A percentile compares a stretch with the other conserved stretches of the same genome.
Conservation (phyloP, 1,140 invertebrate species). For the Hirudo medicinalis region DNA sequence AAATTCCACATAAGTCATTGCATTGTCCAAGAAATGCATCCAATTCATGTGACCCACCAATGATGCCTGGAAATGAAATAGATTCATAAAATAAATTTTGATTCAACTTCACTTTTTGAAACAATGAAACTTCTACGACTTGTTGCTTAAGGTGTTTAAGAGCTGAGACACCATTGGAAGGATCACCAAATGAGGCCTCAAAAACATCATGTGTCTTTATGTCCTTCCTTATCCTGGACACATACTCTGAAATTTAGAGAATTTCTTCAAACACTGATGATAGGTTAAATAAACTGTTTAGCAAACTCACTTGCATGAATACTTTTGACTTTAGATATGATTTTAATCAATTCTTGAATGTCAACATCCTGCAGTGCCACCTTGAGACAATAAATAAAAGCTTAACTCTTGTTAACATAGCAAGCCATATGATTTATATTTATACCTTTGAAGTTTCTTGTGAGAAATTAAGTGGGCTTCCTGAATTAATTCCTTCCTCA, state of each 20-base stretch:
- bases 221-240: neutral
- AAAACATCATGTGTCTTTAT: conserved; percentile 29
- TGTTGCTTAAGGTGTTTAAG: conserved; percentile 32
- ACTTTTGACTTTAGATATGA: neutral
- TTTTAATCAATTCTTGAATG: neutral
- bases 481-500: conserved; percentile 13
- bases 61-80: conserved; percentile 30
- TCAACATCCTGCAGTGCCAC: neutral
- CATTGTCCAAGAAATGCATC: conserved; percentile 26
- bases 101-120: neutral
- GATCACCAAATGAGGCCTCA: conserved; percentile 48
- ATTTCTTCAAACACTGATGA: neutral
- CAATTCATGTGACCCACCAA: conserved; percentile 32
- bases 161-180: conserved; percentile 45
- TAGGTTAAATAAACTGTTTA: neutral
- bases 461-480: neutral
- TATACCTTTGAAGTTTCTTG: neutral
- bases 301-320: neutral
- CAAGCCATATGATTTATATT: neutral
- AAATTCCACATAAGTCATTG: conserved; percentile 57
- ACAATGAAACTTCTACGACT: conserved; percentile 22
- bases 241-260: conserved; percentile 1
- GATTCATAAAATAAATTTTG: neutral
- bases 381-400: neutral
- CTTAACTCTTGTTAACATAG: neutral